phyloP scores from a whole-genome alignment of 2,888 invertebrate species.

The Heteromurus nitidus region DNA sequence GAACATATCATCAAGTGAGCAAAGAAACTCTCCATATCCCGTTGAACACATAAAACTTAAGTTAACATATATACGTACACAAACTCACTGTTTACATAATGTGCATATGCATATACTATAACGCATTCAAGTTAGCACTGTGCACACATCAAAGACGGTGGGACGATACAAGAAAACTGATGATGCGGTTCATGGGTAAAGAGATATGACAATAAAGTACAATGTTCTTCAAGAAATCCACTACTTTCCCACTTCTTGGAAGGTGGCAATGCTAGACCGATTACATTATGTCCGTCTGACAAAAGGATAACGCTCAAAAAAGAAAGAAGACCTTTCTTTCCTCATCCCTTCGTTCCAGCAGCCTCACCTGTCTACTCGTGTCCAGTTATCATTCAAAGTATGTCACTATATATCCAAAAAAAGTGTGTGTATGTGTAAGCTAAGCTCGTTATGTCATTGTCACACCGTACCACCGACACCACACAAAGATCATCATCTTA shows the following conservation, averaged over 20 bases:
- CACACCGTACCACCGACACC: not conserved
- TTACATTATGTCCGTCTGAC: conserved; percentile 5
- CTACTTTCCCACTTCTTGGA: conserved; percentile 34
- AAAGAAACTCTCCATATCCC: too few relatives aligned
- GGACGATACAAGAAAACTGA: too few relatives aligned
- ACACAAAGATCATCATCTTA: not conserved
- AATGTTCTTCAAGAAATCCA: conserved; percentile 23
- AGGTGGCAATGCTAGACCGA: not conserved
- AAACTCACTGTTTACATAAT: too few relatives aligned
- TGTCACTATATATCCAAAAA: too few relatives aligned
- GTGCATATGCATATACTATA: too few relatives aligned
- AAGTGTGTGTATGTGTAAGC: too few relatives aligned
- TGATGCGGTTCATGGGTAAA: conserved; percentile 50
- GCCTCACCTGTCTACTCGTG: not conserved
- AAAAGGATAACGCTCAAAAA: conserved; percentile 19
- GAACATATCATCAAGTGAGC: too few relatives aligned
- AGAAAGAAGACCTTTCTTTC: conserved; percentile 16
- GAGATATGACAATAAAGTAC: conserved; percentile 56
- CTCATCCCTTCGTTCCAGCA: conserved; percentile 13
- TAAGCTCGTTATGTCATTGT: not conserved
- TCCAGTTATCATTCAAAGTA: not conserved
- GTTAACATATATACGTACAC: too few relatives aligned
- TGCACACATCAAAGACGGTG: too few relatives aligned
- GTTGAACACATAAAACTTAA: too few relatives aligned
- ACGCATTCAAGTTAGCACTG: too few relatives aligned